Base-by-base conservation (phyloP, 2,888 invertebrate genomes). In the Steromphala cineraria region DNA sequence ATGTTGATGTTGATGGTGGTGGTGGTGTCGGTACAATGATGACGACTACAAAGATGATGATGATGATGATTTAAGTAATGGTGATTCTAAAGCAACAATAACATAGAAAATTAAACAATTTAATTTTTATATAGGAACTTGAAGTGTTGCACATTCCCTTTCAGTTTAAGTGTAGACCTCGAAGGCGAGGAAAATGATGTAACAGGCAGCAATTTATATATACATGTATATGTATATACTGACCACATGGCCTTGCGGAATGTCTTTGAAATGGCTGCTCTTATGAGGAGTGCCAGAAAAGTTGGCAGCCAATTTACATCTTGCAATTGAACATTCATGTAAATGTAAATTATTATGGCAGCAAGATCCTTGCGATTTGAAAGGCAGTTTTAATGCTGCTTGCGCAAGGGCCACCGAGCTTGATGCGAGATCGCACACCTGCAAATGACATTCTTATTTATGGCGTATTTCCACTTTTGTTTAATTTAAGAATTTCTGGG, bases 371-470 rank as follows among this genome's bases (percentile, higher is more conserved):
- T 74, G 71, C 19, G 71, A 28, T 74, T 74, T 36, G 36, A 74
- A 36, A 74, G 19, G 46, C 40, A 28, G 71, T 74, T 74, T 28
- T 75, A 52, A 19, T 52, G 52, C 19, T 40, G 46, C 17, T 75
- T 19, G 15, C 10, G 24, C 17, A 40, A 7, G 75, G 24, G 28
- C 62, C 62, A 62, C 62, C 62, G n/a, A 62, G 62, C 13, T 62
- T 15, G 52, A 8, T 17, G 46, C 24, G 3, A 53, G 17, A 79
- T 28, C 40, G 7, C 36, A 75, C 81, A 81, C 81, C 67, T 81
- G 81, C 79, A 67, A 10, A 53, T 81, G 81, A 78, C 81, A 81
- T 81, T 79, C 79, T 81, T 81, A 79, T 79, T 81, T 81, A 79
- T 74, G 40, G 78, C 24, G 55, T 46, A 40, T 36, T 52, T 28